These are phyloP conservation scores for Drosophila sp. DNA, from an alignment of 1,140 invertebrate genomes.

Conservation along the genomic window DNA sequence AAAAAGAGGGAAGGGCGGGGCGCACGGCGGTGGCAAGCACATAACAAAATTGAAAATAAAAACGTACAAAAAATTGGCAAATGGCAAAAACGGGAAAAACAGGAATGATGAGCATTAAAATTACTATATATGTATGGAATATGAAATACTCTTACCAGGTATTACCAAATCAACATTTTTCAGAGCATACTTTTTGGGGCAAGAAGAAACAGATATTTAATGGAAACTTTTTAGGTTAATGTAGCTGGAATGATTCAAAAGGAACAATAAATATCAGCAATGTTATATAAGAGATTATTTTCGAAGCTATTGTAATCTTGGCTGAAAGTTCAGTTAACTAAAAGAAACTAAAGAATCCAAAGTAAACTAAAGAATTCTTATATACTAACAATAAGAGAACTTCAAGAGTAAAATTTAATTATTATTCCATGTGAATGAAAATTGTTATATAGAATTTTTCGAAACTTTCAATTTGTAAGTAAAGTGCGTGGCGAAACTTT, in stretches of 20 bases:
- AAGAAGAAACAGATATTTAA: neutral
- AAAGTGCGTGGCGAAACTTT: neutral
- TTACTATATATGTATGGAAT: neutral
- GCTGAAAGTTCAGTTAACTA: too few species aligned
- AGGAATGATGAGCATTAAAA: neutral
- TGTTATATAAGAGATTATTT: too few species aligned
- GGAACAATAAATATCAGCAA: too few species aligned
- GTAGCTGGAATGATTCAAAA: too few species aligned
- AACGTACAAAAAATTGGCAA: constrained; percentile 52
- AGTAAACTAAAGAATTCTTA: too few species aligned
- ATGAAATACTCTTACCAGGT: neutral
- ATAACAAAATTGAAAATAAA: constrained; percentile 75
- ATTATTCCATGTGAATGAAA: too few species aligned
- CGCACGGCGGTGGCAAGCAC: constrained; percentile 34
- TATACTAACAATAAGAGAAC: too few species aligned
- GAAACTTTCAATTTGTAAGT: neutral
- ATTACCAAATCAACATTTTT: neutral
- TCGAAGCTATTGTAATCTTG: too few species aligned
- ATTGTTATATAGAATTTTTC: neutral
- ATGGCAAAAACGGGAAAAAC: constrained; percentile 38
- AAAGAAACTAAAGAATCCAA: too few species aligned
- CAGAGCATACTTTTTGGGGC: neutral
- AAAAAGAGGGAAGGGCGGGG: constrained; percentile 25
- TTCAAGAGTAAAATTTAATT: too few species aligned
- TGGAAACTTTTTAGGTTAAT: neutral